phyloP scores from a whole-genome alignment of 2,797 vertebrate species.

The Notoglanidium macrostoma region DNA sequence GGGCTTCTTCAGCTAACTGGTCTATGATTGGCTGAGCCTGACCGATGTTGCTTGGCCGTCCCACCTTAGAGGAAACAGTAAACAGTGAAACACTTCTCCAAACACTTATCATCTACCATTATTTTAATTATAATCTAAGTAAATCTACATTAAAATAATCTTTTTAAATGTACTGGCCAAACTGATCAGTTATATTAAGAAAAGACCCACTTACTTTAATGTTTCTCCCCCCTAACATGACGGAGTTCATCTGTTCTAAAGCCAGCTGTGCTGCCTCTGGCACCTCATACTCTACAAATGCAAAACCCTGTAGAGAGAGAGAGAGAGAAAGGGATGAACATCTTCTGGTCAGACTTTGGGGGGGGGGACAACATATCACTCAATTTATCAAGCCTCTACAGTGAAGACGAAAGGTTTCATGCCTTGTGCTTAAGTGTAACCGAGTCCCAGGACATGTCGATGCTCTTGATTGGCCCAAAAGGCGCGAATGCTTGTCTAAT shows the following conservation, averaged over 20 bases:
- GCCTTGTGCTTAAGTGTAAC: slow-evolving; percentile 92
- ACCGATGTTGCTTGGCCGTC: slow-evolving; percentile 86
- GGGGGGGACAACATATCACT: background rate
- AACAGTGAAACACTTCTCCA: background rate
- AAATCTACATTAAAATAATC: background rate
- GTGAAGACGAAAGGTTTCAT: slow-evolving; percentile 30
- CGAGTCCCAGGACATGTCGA: slow-evolving; percentile 90
- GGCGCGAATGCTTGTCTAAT: slow-evolving; percentile 88
- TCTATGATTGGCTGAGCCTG: slow-evolving; percentile 89
- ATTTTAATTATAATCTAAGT: background rate
- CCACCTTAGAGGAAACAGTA: slow-evolving; percentile 72
- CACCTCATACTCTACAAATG: slow-evolving; percentile 92
- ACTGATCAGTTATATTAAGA: background rate
- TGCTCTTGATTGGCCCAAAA: slow-evolving; percentile 89
- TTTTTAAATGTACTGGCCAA: background rate
- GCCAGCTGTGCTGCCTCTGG: slow-evolving; percentile 91
- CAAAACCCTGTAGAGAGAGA: slow-evolving; percentile 80
- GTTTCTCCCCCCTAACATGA: slow-evolving; percentile 90
- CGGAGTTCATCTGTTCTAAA: slow-evolving; percentile 94
- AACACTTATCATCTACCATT: no score
- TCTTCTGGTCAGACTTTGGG: background rate
- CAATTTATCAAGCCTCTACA: background rate
- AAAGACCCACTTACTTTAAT: slow-evolving; percentile 80
- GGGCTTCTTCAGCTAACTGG: slow-evolving; percentile 85
- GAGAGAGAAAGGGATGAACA: background rate